These are phyloP conservation scores for Lepidurus apus DNA, from an alignment of 1,140 invertebrate genomes.

Conservation along the genomic window DNA sequence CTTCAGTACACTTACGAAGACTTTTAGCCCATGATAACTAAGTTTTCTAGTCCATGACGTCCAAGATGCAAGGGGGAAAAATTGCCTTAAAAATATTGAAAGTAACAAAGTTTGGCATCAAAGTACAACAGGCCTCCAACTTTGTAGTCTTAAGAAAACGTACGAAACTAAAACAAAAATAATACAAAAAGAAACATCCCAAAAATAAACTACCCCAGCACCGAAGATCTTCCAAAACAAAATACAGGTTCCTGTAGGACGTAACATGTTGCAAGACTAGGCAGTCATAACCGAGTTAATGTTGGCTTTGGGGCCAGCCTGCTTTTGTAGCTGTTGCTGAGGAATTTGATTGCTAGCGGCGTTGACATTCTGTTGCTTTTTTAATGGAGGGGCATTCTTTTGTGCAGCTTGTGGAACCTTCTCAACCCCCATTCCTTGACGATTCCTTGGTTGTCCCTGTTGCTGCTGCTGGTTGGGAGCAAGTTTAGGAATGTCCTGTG, in stretches of 20 bases:
- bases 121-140: background rate
- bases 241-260: conserved; percentile 8
- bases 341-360: background rate
- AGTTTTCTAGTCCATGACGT: no score
- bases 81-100: no score
- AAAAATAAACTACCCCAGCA: background rate
- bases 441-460: conserved; percentile 36
- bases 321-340: background rate
- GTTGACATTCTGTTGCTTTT: background rate
- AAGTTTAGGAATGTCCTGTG: conserved; percentile 36
- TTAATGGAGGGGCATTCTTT: background rate
- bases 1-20: background rate
- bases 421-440: conserved; percentile 31
- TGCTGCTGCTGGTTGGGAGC: conserved; percentile 37
- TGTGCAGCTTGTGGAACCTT: conserved; percentile 35
- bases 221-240: background rate
- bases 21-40: no score
- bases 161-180: background rate
- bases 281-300: background rate
- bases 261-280: background rate
- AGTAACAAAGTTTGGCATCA: background rate
- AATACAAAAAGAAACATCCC: background rate
- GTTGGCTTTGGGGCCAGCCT: background rate
- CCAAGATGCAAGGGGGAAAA: no score
- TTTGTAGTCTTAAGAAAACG: background rate